Conservation (phyloP, 2,888 invertebrate genomes). For the Volucella zonaria region DNA sequence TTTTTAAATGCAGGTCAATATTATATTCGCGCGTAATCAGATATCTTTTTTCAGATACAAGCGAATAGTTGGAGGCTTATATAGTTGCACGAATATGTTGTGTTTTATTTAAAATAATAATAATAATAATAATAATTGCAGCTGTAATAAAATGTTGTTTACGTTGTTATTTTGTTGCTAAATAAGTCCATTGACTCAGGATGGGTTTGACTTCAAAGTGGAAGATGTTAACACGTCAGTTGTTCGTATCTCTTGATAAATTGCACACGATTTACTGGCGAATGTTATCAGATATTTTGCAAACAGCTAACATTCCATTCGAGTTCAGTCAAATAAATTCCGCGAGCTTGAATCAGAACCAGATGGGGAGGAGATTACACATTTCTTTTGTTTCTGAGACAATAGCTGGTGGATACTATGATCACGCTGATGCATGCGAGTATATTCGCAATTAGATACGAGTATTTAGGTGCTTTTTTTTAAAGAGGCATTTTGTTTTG, state of each 20-base stretch:
- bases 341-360: constrained; percentile 41
- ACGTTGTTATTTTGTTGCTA: constrained; percentile 14
- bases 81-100: too few relatives aligned
- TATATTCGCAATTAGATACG: too few relatives aligned
- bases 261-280: background rate
- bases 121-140: too few relatives aligned
- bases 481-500: too few relatives aligned
- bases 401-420: background rate
- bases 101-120: too few relatives aligned
- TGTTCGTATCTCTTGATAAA: background rate
- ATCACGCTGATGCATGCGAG: too few relatives aligned
- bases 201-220: background rate
- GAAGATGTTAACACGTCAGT: background rate
- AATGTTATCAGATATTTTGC: constrained; percentile 12
- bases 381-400: background rate
- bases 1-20: background rate
- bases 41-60: too few relatives aligned
- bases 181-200: constrained; percentile 25
- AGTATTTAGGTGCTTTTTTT: too few relatives aligned
- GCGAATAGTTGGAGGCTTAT: too few relatives aligned
- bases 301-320: constrained; percentile 38
- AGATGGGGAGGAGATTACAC: background rate
- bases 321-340: constrained; percentile 46
- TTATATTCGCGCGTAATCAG: background rate
- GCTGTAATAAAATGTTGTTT: background rate